Percentiles rank a stretch among this genome's conserved stretches.
Conservation (phyloP, 2,113 vertebrate genomes). For the Sitta europaea region DNA sequence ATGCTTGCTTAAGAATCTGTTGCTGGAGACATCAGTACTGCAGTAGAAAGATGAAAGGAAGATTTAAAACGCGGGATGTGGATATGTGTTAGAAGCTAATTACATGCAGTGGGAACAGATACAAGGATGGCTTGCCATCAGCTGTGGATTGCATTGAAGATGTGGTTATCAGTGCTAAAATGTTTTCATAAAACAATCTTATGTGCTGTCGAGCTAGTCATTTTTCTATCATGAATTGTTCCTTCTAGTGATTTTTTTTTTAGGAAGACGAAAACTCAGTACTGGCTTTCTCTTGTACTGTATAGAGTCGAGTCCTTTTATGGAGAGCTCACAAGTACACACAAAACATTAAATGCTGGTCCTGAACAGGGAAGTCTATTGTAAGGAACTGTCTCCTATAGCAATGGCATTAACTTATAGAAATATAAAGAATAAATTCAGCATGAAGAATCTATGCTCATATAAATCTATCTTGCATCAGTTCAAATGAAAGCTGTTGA, state of each 20-base stretch:
- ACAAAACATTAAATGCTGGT: slow-evolving; percentile 49
- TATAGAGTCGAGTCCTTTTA: neutral
- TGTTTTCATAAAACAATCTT: slow-evolving; percentile 69
- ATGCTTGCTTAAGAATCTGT: slow-evolving; percentile 49
- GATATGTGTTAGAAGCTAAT: slow-evolving; percentile 61
- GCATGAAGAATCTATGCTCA: slow-evolving; percentile 31
- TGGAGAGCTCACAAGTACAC: slow-evolving; percentile 6
- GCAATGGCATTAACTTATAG: slow-evolving; percentile 65
- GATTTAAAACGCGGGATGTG: slow-evolving; percentile 57
- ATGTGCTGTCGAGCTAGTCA: slow-evolving; percentile 61
- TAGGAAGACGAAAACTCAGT: neutral
- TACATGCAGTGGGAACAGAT: slow-evolving; percentile 36
- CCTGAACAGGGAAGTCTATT: slow-evolving; percentile 3
- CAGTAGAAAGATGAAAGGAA: slow-evolving; percentile 62
- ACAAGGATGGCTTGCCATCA: slow-evolving; percentile 38
- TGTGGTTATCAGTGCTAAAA: slow-evolving; percentile 65
- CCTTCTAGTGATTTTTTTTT: neutral
- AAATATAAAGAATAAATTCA: slow-evolving; percentile 68
- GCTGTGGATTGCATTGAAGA: slow-evolving; percentile 37
- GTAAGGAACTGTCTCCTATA: slow-evolving; percentile 34
- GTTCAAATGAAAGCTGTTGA: slow-evolving; percentile 50
- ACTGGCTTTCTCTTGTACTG: neutral
- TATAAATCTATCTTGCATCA: slow-evolving; percentile 60
- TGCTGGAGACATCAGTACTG: slow-evolving; percentile 44
- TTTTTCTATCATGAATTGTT: slow-evolving; percentile 64